phyloP scores from a whole-genome alignment of 2,113 vertebrate species.

The Zosterops borbonicus region DNA sequence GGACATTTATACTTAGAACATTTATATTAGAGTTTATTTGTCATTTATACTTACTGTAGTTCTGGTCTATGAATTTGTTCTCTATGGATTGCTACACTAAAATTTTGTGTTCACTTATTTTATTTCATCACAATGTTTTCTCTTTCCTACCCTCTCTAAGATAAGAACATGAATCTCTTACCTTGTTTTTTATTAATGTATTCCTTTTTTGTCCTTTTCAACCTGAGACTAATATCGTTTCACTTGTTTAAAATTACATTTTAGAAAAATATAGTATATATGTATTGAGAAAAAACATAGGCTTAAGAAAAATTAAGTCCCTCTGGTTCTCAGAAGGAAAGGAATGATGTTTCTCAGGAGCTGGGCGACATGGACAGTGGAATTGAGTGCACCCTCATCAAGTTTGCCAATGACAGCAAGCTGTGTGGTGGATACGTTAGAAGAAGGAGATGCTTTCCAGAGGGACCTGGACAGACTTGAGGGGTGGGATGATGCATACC shows the following conservation, averaged over 20 bases:
- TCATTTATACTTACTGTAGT: neutral
- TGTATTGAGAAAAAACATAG: neutral
- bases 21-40: neutral
- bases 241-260: neutral
- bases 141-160: neutral
- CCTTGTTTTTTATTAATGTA: neutral
- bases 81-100: neutral
- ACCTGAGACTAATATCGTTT: neutral
- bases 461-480: neutral
- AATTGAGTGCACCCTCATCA: neutral
- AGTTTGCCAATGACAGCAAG: neutral
- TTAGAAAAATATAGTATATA: neutral
- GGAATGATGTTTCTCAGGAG: neutral
- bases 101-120: neutral
- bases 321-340: neutral
- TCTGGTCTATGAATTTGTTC: neutral
- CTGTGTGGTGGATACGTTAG: accelerated
- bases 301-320: neutral
- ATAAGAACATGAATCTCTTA: neutral
- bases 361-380: accelerated
- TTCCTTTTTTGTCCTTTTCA: neutral
- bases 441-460: neutral
- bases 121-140: neutral
- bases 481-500: too few relatives aligned
- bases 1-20: neutral